phyloP scores from a whole-genome alignment of 2,113 vertebrate genomes.

The Pluvialis apricaria region DNA sequence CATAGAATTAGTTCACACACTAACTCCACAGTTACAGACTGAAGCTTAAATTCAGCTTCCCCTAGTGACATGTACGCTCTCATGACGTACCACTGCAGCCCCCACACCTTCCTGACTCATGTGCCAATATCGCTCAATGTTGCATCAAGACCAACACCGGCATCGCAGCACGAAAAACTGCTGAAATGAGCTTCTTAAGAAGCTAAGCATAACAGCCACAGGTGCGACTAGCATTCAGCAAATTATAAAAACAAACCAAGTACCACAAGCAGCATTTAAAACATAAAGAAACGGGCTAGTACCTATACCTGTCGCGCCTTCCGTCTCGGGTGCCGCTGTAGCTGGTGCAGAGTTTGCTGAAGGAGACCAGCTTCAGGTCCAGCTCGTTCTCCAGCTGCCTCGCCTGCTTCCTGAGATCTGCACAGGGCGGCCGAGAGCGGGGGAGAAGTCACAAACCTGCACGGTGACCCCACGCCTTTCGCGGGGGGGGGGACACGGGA shows the following conservation, averaged over 20 bases:
- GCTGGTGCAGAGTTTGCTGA: slow-evolving; percentile 98
- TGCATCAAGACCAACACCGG: neutral
- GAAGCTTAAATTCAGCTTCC: neutral
- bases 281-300: slow-evolving; percentile 56
- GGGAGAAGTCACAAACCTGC: neutral
- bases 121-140: accelerated
- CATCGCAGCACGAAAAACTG: accelerated
- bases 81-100: neutral
- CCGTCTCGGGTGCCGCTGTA: slow-evolving; percentile 84
- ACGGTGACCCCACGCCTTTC: neutral
- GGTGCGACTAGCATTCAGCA: neutral
- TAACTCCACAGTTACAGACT: neutral
- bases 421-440: neutral
- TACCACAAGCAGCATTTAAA: neutral
- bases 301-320: slow-evolving; percentile 92
- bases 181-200: neutral
- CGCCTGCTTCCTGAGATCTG: slow-evolving; percentile 96
- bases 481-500: no score
- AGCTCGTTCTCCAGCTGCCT: slow-evolving; percentile 97
- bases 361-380: slow-evolving; percentile 95
- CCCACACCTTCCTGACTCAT: neutral
- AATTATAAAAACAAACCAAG: accelerated
- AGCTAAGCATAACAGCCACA: neutral
- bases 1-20: accelerated
- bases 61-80: accelerated